Evolutionary conservation across 2,888 invertebrate genomes (phyloP).

Genomic region (Euplagia quadripunctaria): DNA sequence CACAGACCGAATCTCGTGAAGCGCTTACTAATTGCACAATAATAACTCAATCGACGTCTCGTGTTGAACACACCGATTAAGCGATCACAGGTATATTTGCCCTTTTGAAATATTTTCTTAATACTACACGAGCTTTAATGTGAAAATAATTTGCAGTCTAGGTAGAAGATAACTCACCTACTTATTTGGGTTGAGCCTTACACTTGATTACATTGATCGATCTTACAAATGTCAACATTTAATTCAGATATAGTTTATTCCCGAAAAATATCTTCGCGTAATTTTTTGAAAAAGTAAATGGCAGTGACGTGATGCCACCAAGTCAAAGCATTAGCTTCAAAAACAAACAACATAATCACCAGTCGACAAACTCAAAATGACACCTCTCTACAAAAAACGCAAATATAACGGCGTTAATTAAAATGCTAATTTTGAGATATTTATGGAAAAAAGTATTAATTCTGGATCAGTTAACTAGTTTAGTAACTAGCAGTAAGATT

Average conservation of each 20-base stretch:
- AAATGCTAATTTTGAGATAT: slow-evolving; percentile 61
- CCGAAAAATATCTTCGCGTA: not conserved
- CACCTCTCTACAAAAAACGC: slow-evolving; percentile 37
- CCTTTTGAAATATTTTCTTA: slow-evolving; percentile 41
- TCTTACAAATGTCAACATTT: slow-evolving; percentile 7
- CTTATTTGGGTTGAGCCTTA: slow-evolving; percentile 13
- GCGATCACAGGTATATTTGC: slow-evolving; percentile 49
- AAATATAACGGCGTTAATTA: slow-evolving; percentile 58
- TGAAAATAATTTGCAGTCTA: slow-evolving; percentile 43
- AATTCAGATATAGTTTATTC: not conserved
- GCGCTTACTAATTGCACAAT: slow-evolving; percentile 81
- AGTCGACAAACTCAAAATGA: slow-evolving; percentile 17
- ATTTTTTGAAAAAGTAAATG: not conserved
- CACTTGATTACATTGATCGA: slow-evolving; percentile 15
- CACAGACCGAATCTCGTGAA: slow-evolving; percentile 64
- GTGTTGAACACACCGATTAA: slow-evolving; percentile 67
- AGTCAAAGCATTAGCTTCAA: slow-evolving; percentile 3
- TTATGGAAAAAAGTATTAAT: slow-evolving; percentile 59
- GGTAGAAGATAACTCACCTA: slow-evolving; percentile 17
- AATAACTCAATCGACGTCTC: slow-evolving; percentile 81
- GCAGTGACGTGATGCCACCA: not conserved
- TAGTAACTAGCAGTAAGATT: not conserved
- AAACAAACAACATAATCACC: slow-evolving; percentile 26
- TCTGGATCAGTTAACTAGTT: slow-evolving; percentile 47
- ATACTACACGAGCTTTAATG: slow-evolving; percentile 40